phyloP scores from a whole-genome alignment of 1,140 invertebrate species.

The Euwallacea similis region DNA sequence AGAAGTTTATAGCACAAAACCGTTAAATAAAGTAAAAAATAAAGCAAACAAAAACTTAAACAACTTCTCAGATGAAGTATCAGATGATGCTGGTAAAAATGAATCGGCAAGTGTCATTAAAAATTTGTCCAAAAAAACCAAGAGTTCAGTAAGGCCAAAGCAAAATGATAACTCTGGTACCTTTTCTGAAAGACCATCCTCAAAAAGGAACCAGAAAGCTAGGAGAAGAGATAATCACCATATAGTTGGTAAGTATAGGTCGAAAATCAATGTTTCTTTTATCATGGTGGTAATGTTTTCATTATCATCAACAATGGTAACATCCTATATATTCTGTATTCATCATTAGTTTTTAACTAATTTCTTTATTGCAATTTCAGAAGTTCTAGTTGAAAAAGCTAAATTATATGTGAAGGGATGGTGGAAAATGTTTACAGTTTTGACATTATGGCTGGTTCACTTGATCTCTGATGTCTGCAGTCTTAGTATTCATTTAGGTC shows the following conservation, averaged over 20 bases:
- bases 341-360: neutral
- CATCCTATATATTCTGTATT: too few relatives aligned
- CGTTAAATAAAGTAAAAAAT: constrained; percentile 50
- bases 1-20: constrained; percentile 53
- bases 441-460: constrained; percentile 74
- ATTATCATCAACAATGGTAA: too few relatives aligned
- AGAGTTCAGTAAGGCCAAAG: constrained; percentile 40
- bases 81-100: constrained; percentile 40
- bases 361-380: constrained; percentile 14
- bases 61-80: constrained; percentile 45
- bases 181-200: constrained; percentile 45
- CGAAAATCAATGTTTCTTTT: too few relatives aligned
- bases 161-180: constrained; percentile 40
- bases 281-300: too few relatives aligned
- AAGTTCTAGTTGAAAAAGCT: constrained; percentile 50
- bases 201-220: constrained; percentile 48
- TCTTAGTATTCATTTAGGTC: constrained; percentile 73
- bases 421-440: constrained; percentile 67
- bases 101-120: constrained; percentile 46
- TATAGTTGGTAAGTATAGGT: too few relatives aligned
- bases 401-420: constrained; percentile 65
- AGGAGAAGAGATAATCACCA: constrained; percentile 46
- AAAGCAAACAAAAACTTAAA: constrained; percentile 49
- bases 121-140: constrained; percentile 47
- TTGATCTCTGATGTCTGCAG: constrained; percentile 75